Evolutionary conservation across 2,888 invertebrate species (phyloP).

Genomic region (Macrosoma leucophasiata): DNA sequence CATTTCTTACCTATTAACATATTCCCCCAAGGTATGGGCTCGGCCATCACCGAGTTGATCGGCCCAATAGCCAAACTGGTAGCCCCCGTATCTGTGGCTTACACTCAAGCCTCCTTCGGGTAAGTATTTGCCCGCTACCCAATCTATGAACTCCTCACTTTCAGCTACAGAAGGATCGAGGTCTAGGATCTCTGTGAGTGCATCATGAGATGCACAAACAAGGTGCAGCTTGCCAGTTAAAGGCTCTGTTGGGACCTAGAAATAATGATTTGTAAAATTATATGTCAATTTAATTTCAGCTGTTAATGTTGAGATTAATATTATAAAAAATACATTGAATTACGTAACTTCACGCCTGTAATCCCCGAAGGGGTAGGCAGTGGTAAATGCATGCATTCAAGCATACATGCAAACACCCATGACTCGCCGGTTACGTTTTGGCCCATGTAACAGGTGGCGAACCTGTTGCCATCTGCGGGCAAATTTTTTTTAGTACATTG

Average conservation of each 20-base stretch:
- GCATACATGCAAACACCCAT: no score
- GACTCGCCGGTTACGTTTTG: no score
- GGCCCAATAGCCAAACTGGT: constrained; percentile 81
- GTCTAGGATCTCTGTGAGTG: constrained; percentile 64
- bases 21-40: constrained; percentile 71
- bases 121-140: constrained; percentile 75
- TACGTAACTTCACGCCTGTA: no score
- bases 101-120: constrained; percentile 73
- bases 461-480: no score
- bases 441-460: no score
- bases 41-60: constrained; percentile 81
- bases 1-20: constrained; percentile 60
- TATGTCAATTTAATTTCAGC: no score
- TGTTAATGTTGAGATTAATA: no score
- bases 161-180: constrained; percentile 62
- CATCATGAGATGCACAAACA: constrained; percentile 73
- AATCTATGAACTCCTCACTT: constrained; percentile 71
- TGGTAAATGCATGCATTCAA: no score
- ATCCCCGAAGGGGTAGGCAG: no score
- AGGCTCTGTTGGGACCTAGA: constrained; percentile 60
- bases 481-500: no score
- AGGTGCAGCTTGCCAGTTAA: constrained; percentile 59
- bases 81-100: constrained; percentile 78
- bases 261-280: no score
- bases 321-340: no score